Base-by-base conservation (phyloP, 1,140 invertebrate species). In the Trypoxylus dichotomus region DNA sequence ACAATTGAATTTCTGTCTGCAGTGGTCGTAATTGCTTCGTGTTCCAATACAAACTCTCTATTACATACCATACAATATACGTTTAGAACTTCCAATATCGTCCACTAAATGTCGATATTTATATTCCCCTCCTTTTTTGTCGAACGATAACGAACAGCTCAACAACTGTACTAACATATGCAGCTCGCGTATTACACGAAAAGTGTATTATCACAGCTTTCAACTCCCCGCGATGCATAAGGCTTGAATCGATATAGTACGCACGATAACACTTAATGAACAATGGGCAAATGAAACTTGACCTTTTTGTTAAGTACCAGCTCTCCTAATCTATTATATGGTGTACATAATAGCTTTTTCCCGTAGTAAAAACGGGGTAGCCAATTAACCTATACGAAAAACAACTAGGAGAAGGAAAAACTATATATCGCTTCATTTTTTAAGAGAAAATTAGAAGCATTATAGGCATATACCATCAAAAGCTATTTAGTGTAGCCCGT, bases 201-300 rank as follows among this genome's bases (percentile, higher is more conserved):
- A 68, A 68, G 60, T 29, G 27, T 29, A 25, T 54, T 3, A 54
- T 27, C 60, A 68, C 27, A 24, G 21, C 24, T 68, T 27, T 24
- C 24, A 27, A 29, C 27, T 24, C 27, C 60, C 60, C 21, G 21
- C 24, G 27, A 8, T 15, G 60, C 60, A 68, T 68, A 24, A 3
- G 11, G 3, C 5, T 54, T 19, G 24, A 25, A 68, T 10, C 60
- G 60, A 24, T 68, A 3, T 8, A 68, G 25, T 68, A 68, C 60
- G 8, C 60, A 68, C 60, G 60, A 68, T 68, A 68, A 68, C 60
- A 68, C 60, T 68, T 68, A 27, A 68, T 68, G 60, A 68, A 68
- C 60, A 68, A 27, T 68, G 60, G 24, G 24, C 13, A 68, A 68
- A 21, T 24, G 21, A 68, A 68, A 68, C 60, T 68, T 68, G 60